These are phyloP conservation scores for Sebastes umbrosus DNA, from an alignment of 2,797 vertebrate species.

Conservation along the genomic window DNA sequence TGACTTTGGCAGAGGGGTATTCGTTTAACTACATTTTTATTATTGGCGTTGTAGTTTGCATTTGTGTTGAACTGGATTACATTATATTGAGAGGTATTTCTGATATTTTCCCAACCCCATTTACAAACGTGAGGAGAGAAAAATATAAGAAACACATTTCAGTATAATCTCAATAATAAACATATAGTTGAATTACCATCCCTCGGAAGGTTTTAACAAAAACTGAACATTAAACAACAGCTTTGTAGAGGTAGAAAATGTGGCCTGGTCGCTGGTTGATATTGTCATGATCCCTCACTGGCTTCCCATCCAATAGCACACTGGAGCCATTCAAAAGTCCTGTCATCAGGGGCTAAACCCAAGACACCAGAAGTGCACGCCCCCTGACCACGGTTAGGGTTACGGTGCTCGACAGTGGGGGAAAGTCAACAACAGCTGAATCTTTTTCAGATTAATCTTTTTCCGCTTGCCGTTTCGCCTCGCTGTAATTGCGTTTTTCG, in stretches of 20 bases:
- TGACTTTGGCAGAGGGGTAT: neutral
- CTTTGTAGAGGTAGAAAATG: neutral
- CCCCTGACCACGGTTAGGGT: neutral
- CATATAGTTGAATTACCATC: neutral
- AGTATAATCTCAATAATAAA: neutral
- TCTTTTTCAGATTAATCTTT: neutral
- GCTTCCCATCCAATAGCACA: neutral
- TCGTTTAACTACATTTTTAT: neutral
- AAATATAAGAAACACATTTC: neutral
- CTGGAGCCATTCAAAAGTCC: neutral
- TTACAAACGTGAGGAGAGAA: neutral
- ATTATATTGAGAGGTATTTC: neutral
- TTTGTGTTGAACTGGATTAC: neutral
- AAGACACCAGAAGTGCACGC: neutral
- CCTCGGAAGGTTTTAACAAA: neutral
- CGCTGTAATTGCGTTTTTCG: neutral
- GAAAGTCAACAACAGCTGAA: neutral
- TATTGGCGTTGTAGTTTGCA: neutral
- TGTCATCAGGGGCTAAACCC: neutral
- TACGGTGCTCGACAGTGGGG: neutral
- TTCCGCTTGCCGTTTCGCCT: neutral
- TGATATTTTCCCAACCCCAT: neutral
- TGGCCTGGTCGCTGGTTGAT: neutral
- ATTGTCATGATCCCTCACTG: neutral
- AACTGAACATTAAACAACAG: neutral